Evolutionary conservation across 64 coral and sea anemone species (phyloP).

Genomic region (Trachythela sp.): DNA sequence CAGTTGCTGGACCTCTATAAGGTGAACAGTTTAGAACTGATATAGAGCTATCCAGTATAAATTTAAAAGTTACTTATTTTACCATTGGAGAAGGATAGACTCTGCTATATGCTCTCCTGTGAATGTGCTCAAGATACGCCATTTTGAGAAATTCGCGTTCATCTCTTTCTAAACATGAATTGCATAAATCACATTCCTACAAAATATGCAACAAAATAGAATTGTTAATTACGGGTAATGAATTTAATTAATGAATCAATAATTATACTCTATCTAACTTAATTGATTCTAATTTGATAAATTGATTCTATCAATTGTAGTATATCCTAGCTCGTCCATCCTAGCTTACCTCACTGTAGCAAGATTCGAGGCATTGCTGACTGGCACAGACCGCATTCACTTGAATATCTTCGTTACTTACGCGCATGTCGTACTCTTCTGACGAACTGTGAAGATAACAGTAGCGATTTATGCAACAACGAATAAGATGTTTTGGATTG

Average conservation of each 20-base stretch:
- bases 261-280: too few relatives aligned
- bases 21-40: neutral
- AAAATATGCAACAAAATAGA: neutral
- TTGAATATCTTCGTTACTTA: constrained; percentile 61
- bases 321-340: neutral
- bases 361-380: constrained; percentile 46
- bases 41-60: too few relatives aligned
- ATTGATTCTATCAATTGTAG: too few relatives aligned
- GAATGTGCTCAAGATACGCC: constrained; percentile 70
- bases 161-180: constrained; percentile 59
- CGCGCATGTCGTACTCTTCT: constrained; percentile 69
- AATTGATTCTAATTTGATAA: too few relatives aligned
- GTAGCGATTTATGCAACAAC: neutral
- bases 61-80: neutral
- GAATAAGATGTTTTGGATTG: neutral
- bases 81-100: constrained; percentile 78
- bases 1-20: too few relatives aligned
- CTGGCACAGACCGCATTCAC: constrained; percentile 52
- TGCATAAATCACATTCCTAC: constrained; percentile 74
- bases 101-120: constrained; percentile 68
- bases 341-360: constrained; percentile 54
- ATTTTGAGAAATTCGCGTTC: constrained; percentile 69
- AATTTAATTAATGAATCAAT: too few relatives aligned
- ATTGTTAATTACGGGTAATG: too few relatives aligned
- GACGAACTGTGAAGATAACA: constrained; percentile 41